A percentile compares a stretch with the other conserved stretches of the same genome.
These are phyloP conservation scores for Paratrypauchen microcephalus DNA, from an alignment of 2,797 vertebrate species.

Conservation along the genomic window DNA sequence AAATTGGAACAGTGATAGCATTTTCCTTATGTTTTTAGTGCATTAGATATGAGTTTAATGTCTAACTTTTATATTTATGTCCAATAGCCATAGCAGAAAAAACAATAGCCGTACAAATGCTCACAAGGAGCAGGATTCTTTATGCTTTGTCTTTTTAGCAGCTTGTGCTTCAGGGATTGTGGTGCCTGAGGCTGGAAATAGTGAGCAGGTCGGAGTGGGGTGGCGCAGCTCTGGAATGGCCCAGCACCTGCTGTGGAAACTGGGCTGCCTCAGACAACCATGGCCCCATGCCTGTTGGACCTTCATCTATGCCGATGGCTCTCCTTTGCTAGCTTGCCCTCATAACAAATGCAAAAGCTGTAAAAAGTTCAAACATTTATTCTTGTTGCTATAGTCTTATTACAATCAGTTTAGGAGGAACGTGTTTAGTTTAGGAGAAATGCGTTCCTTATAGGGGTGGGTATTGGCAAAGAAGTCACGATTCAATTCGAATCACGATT, in stretches of 20 bases:
- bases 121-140: background rate
- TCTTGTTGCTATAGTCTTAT: background rate
- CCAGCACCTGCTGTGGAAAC: constrained; percentile 67
- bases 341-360: constrained; percentile 39
- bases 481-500: too few species aligned
- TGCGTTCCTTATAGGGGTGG: background rate
- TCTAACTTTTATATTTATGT: background rate
- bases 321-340: constrained; percentile 18
- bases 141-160: constrained; percentile 44
- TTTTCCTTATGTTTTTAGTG: background rate
- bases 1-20: background rate
- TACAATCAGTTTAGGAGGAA: background rate
- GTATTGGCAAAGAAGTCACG: too few species aligned
- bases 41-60: background rate
- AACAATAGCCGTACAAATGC: background rate
- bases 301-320: constrained; percentile 10
- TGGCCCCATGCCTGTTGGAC: constrained; percentile 50
- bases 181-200: constrained; percentile 51
- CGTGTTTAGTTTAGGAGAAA: background rate
- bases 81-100: background rate
- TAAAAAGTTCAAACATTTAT: constrained; percentile 26
- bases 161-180: constrained; percentile 25
- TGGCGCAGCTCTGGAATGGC: constrained; percentile 40
- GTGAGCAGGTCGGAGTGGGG: constrained; percentile 45
- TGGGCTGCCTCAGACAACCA: constrained; percentile 44